Base-by-base conservation (phyloP, 2,888 invertebrate genomes). In the Mesochorus sp. region DNA sequence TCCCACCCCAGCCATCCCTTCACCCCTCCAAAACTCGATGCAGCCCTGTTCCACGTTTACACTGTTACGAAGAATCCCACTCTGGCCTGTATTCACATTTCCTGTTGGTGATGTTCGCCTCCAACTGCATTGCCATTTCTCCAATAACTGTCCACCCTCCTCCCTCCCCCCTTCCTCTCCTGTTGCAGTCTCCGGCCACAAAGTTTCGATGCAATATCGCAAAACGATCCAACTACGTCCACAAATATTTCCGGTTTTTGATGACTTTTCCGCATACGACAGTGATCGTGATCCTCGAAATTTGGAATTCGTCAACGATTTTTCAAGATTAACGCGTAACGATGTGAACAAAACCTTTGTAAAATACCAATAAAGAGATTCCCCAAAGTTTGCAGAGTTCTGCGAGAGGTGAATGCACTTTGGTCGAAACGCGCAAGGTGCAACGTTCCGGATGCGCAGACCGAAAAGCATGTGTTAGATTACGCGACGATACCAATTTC, bases 221-320 rank as follows among this genome's bases (percentile, higher is more conserved):
- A 72, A 79, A 71, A 66, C 64, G 57, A n/a, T 72, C 47, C 44
- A 47, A 62, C 64, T 68, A 76, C 78, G 73, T 67, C 31, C 72
- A 59, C 70, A 44, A 6, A n/a, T 61, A 64, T 70, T 64, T 76
- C 64, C 76, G 62, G 49, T 6, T 31, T 17, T 26, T 39, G 59
- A 44, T n/a, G n/a, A n/a, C n/a, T n/a, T n/a, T n/a, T n/a, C n/a
- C n/a, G n/a, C n/a, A n/a, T n/a, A n/a, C n/a, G n/a, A n/a, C n/a
- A n/a, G n/a, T n/a, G n/a, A n/a, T n/a, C n/a, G n/a, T n/a, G n/a
- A n/a, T n/a, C n/a, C n/a, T n/a, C n/a, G n/a, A n/a, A n/a, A n/a
- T n/a, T n/a, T n/a, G n/a, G n/a, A n/a, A n/a, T n/a, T n/a, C n/a
- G n/a, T n/a, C n/a, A n/a, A n/a, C n/a, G n/a, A n/a, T n/a, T n/a